phyloP scores from a whole-genome alignment of 2,888 invertebrate genomes.

The Acanthosepion esculentum region DNA sequence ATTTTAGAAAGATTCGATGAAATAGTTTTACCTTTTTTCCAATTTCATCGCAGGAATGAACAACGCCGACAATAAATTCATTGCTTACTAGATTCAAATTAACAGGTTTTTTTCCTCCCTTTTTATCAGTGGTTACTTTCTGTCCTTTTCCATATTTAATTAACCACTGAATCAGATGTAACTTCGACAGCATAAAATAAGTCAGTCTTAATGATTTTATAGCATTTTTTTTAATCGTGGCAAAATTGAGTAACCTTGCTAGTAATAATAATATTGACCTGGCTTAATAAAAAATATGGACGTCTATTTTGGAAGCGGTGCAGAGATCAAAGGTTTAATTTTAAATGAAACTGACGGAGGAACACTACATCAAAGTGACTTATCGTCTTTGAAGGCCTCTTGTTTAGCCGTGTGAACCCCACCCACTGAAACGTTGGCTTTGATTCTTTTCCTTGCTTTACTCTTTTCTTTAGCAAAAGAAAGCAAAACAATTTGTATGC shows the following conservation, averaged over 20 bases:
- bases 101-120: too few relatives aligned
- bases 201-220: background rate
- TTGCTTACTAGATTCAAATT: too few relatives aligned
- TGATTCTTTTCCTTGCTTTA: background rate
- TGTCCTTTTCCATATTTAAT: too few relatives aligned
- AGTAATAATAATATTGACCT: background rate
- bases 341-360: background rate
- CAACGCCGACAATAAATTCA: too few relatives aligned
- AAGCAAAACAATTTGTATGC: slow-evolving; percentile 23
- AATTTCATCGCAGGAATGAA: too few relatives aligned
- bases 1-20: too few relatives aligned
- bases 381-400: background rate
- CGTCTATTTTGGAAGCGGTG: slow-evolving; percentile 11
- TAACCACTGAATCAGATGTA: too few relatives aligned
- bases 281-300: background rate
- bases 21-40: too few relatives aligned
- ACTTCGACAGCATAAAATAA: background rate
- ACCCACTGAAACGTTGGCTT: background rate
- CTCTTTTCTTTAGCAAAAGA: background rate
- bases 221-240: background rate
- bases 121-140: too few relatives aligned
- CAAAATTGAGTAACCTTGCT: background rate
- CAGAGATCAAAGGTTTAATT: slow-evolving; percentile 7
- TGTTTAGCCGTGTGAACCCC: background rate
- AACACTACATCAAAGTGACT: background rate